Conservation (phyloP, 2,113 vertebrate species). For the Calidris pygmaea region DNA sequence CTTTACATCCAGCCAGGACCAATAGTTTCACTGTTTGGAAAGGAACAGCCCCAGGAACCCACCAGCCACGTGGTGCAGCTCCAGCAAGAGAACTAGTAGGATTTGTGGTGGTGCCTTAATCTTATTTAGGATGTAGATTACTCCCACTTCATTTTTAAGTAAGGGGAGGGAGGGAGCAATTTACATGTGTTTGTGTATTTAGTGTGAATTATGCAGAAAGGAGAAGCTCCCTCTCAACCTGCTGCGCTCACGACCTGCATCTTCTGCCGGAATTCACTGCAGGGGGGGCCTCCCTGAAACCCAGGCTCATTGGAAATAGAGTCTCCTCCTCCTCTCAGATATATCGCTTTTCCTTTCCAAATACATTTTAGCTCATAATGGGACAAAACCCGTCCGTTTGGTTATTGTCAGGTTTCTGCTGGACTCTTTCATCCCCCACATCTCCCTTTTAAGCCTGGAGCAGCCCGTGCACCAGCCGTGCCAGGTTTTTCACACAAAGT, state of each 20-base stretch:
- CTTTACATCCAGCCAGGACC: not conserved
- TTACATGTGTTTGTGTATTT: not conserved
- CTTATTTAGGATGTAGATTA: not conserved
- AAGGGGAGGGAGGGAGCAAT: not conserved
- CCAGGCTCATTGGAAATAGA: fast-evolving
- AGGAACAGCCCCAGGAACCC: not conserved
- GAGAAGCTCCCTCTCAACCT: not conserved
- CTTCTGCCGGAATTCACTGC: not conserved
- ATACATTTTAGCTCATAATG: fast-evolving
- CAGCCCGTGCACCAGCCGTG: not conserved
- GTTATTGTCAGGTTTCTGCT: not conserved
- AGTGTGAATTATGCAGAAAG: not conserved
- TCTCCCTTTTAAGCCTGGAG: not conserved
- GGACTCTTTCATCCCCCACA: not conserved
- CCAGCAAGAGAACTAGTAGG: not conserved
- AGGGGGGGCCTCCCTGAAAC: not conserved
- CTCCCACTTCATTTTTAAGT: not conserved
- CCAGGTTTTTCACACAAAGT: not conserved
- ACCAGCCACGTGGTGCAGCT: not conserved
- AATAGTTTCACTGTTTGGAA: not conserved
- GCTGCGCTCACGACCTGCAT: not conserved
- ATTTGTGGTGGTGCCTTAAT: not conserved
- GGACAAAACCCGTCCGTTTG: not conserved
- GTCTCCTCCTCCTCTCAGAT: not conserved
- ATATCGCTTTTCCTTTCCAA: not conserved